phyloP scores from a whole-genome alignment of 30 jellyfish, hydroid and myxozoan species.

The Chrysaora quinquecirrha region DNA sequence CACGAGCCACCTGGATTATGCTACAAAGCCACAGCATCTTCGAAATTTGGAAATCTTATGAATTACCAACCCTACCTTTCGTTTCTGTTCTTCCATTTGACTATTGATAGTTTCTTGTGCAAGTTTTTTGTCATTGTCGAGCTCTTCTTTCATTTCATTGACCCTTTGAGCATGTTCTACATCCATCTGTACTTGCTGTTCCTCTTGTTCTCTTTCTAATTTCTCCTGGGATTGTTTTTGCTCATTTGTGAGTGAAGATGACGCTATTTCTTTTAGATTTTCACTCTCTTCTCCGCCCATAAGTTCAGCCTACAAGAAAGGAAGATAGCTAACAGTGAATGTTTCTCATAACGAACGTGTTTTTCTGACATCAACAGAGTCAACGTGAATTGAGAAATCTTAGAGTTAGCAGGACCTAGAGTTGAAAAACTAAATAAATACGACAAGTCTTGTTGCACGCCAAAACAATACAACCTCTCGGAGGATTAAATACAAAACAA shows the following conservation, averaged over 20 bases:
- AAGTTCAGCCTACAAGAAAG: constrained; percentile 48
- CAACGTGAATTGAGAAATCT: too few species aligned
- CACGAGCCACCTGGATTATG: too few species aligned
- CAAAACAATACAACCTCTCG: too few species aligned
- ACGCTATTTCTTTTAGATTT: constrained; percentile 50
- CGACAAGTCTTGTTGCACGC: too few species aligned
- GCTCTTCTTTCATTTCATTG: constrained; percentile 61
- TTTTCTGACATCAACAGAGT: too few species aligned
- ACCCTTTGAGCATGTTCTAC: constrained; percentile 55
- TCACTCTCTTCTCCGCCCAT: constrained; percentile 67
- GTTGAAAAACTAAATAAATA: too few species aligned
- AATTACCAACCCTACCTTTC: constrained; percentile 70
- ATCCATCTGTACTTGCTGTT: constrained; percentile 63
- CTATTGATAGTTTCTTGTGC: constrained; percentile 62
- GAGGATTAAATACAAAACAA: too few species aligned
- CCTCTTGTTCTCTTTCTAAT: constrained; percentile 64
- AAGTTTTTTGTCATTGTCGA: constrained; percentile 56
- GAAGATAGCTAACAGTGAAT: too few species aligned
- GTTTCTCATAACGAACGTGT: too few species aligned
- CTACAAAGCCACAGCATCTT: too few species aligned
- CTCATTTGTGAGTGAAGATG: constrained; percentile 44
- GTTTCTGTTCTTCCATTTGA: constrained; percentile 86
- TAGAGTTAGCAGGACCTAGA: too few species aligned
- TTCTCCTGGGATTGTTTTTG: constrained; percentile 64
- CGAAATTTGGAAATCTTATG: too few species aligned